phyloP scores from a whole-genome alignment of 2,888 invertebrate species.

The Unio pictorum region DNA sequence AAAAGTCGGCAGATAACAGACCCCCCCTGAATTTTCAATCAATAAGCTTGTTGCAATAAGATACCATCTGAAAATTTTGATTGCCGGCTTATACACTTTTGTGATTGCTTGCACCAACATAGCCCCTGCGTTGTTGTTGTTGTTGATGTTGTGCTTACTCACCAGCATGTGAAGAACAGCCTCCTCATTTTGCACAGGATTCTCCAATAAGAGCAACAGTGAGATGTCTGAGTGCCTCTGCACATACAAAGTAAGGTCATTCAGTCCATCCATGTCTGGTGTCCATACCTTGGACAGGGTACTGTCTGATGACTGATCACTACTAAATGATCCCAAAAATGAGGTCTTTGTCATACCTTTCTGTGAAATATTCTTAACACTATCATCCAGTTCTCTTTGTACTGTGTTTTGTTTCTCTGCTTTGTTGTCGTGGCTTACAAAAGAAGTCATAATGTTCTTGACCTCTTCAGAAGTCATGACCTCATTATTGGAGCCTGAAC shows the following conservation, averaged over 20 bases:
- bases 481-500: too few relatives aligned
- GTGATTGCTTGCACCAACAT: not conserved
- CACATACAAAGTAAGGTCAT: conserved; percentile 56
- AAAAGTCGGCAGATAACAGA: too few relatives aligned
- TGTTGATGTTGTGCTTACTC: conserved; percentile 11
- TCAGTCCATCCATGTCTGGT: conserved; percentile 41
- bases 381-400: too few relatives aligned
- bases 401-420: too few relatives aligned
- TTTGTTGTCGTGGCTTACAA: too few relatives aligned
- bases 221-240: conserved; percentile 63
- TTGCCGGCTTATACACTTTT: not conserved
- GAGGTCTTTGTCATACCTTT: too few relatives aligned
- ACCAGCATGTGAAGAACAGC: conserved; percentile 53
- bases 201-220: conserved; percentile 54
- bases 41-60: too few relatives aligned
- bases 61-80: too few relatives aligned
- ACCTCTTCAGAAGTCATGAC: too few relatives aligned
- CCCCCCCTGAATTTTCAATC: too few relatives aligned
- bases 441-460: too few relatives aligned
- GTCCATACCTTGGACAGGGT: conserved; percentile 38
- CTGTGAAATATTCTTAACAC: too few relatives aligned
- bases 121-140: not conserved
- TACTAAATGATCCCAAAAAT: conserved; percentile 13
- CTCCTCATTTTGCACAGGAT: conserved; percentile 39
- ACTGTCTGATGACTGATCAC: conserved; percentile 29